These are phyloP conservation scores for Hemicentrotus pulcherrimus DNA, from an alignment of 35 echinoderm and acorn worm genomes.

Conservation along the genomic window DNA sequence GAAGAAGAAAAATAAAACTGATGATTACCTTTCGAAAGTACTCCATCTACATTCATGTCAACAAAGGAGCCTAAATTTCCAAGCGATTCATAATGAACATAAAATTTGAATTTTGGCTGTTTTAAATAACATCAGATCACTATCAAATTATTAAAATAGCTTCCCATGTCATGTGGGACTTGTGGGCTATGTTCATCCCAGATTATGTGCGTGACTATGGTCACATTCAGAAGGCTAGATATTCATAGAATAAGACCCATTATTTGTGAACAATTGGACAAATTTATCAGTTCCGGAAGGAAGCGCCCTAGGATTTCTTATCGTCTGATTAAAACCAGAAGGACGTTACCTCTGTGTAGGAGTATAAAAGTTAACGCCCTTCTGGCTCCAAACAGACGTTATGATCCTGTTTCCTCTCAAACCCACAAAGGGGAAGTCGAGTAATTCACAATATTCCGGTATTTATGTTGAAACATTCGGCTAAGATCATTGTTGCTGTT, in stretches of 20 bases:
- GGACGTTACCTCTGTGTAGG: no score
- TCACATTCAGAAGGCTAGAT: neutral
- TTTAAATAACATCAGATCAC: neutral
- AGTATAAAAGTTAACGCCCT: no score
- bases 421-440: neutral
- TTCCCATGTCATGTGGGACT: neutral
- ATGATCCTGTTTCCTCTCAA: neutral
- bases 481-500: neutral
- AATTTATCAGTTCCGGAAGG: neutral
- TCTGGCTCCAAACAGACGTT: neutral
- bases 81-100: neutral
- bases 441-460: neutral
- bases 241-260: neutral
- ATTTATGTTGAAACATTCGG: neutral
- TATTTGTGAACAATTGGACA: neutral
- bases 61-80: neutral
- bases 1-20: neutral
- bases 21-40: neutral
- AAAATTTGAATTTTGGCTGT: neutral
- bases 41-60: neutral
- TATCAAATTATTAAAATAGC: neutral
- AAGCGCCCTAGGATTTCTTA: neutral
- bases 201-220: no score
- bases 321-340: no score
- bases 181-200: neutral